Conservation (phyloP, 1,140 invertebrate species). For the Cryptotermes secundus region DNA sequence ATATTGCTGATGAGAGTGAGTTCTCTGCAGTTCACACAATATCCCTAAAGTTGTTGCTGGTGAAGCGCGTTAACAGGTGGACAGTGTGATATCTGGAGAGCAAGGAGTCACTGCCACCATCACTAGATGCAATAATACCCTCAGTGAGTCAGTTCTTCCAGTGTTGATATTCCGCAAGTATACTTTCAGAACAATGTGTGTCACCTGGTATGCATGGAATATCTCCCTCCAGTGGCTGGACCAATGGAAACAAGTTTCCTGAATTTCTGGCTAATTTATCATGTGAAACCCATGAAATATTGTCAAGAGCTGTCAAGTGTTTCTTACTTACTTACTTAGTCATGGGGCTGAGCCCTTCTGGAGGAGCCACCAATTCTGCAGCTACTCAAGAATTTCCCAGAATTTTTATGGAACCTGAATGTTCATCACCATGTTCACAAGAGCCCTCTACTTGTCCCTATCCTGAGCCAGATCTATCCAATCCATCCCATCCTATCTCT, state of each 20-base stretch:
- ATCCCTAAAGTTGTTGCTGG: constrained; percentile 43
- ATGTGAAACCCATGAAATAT: constrained; percentile 36
- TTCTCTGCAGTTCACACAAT: constrained; percentile 44
- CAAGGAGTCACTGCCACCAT: constrained; percentile 40
- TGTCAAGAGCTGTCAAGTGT: too few relatives aligned
- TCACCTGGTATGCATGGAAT: constrained; percentile 36
- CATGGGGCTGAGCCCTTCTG: too few relatives aligned
- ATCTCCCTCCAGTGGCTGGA: constrained; percentile 44
- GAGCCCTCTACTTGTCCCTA: too few relatives aligned
- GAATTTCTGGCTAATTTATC: constrained; percentile 43
- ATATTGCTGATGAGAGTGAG: constrained; percentile 46
- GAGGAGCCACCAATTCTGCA: too few relatives aligned
- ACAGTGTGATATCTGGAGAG: constrained; percentile 40
- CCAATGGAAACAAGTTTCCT: constrained; percentile 43
- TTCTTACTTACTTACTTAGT: too few relatives aligned
- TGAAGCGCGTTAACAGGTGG: constrained; percentile 42
- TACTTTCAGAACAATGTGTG: constrained; percentile 36
- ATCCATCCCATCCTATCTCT: too few relatives aligned
- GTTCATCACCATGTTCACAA: too few relatives aligned
- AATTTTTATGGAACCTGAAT: too few relatives aligned
- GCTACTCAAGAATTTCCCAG: too few relatives aligned
- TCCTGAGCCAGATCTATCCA: too few relatives aligned
- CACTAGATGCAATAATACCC: constrained; percentile 39
- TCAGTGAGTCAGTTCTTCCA: constrained; percentile 40
- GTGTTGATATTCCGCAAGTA: constrained; percentile 42